Base-by-base conservation (phyloP, 2,888 invertebrate genomes). In the Agonopterix heracliana region DNA sequence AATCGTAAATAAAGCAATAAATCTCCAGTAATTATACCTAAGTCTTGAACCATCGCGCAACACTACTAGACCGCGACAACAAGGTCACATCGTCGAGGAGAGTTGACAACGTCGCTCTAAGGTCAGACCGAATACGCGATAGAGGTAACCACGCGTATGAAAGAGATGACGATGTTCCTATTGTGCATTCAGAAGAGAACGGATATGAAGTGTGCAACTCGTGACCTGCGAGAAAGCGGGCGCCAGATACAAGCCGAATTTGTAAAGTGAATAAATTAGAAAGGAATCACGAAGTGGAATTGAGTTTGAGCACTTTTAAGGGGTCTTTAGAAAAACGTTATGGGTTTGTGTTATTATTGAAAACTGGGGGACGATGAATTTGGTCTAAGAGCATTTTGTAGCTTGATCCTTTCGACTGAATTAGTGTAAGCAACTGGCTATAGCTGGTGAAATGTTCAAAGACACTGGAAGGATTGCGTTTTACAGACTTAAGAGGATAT, bases 201-300 rank as follows among this genome's bases (percentile, higher is more conserved):
- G 81, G 84, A 79, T 82, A 77, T 77, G 66, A 60, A 72, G 73
- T 75, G 77, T 78, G 72, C 71, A 75, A 77, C 77, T 81, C 80
- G 82, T 71, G 83, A 84, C 83, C 82, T 74, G 71, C 79, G 81
- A 80, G 87, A 87, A 86, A 86, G 86, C 81, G 75, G 68, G 66
- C 66, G 63, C 68, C 62, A 57, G 71, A 71, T 66, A 70, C 68
- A 60, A 67, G 61, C 72, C 77, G 74, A 83, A 74, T 81, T 81
- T 79, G 67, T 72, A 71, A 26, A 67, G 64, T 65, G 77, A 78
- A 79, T 81, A 79, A 81, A 81, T 83, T 79, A 81, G 74, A 81
- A 78, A 75, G 73, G 74, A 71, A 63, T 57, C 57, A 43, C 49
- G 44, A 47, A 51, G 36, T 54, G 45, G 55, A 52, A 47, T 26